Base-by-base conservation (phyloP, 64 coral and sea anemone species). In the Pocillopora verrucosa region DNA sequence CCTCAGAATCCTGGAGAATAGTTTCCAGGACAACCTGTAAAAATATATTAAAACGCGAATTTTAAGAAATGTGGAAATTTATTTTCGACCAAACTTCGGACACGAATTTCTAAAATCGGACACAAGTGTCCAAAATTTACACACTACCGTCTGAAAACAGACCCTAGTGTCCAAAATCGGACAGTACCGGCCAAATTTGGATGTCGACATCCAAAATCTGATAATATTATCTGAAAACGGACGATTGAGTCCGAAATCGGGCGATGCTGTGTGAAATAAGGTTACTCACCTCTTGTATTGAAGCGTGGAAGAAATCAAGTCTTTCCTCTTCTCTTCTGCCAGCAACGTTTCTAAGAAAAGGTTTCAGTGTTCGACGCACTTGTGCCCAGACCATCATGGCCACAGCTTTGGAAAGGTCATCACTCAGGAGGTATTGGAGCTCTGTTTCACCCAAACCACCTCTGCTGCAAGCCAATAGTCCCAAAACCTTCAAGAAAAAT, bases 251-350 rank as follows among this genome's bases (percentile, higher is more conserved):
- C 30, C 30, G 30, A 30, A 30, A 30, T 30, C 30, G 30, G 30
- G 30, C 30, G 30, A 30, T 30, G 30, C 30, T 30, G 30, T 30
- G 30, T 30, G 30, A 30, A 30, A 30, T 30, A 30, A 30, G 30
- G 30, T 30, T 30, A 30, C 30, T 30, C 30, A 89, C 94, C 78
- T 95, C 74, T n/a, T 89, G 84, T 83, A 95, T 95, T 11, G 94
- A 95, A n/a, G 90, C 94, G 30, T 95, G 94, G 80, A 95, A 95
- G 17, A 95, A 95, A 30, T 95, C 94, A 10, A 95, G 73, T 61
- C 87, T 89, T 75, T 95, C 94, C 62, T 95, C 89, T 63, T 80
- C 73, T 78, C 90, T 81, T 16, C 69, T 68, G 25, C 61, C 78
- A 67, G 80, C 67, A 73, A 81, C 86, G 63, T 89, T 95, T 24